A percentile compares a stretch with the other conserved stretches of the same genome.
Conservation (phyloP, 2,113 vertebrate species). For the Cyphomyrus plagiostoma region DNA sequence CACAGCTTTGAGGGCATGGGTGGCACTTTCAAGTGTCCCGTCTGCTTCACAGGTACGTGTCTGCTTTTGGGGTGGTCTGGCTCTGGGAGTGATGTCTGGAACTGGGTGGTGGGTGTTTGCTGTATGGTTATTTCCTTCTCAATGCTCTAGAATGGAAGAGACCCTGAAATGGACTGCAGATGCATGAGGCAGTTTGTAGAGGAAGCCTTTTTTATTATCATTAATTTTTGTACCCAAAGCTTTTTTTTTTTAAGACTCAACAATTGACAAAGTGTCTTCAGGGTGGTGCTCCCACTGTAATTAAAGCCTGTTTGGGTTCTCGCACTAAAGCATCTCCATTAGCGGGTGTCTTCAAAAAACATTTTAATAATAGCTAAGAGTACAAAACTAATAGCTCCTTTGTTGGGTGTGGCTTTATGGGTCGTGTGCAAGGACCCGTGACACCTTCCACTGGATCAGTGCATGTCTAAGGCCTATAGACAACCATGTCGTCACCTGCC, state of each 20-base stretch:
- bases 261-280: background rate
- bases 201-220: no score
- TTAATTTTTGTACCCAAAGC: background rate
- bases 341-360: background rate
- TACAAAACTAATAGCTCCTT: background rate
- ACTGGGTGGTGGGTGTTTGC: background rate
- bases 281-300: background rate
- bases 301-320: background rate
- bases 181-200: background rate
- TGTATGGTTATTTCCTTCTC: background rate
- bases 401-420: background rate
- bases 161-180: background rate
- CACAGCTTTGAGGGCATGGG: slow-evolving; percentile 99
- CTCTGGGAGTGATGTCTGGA: background rate
- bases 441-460: background rate
- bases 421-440: background rate
- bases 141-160: background rate
- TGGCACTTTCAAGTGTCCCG: slow-evolving; percentile 96
- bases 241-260: background rate
- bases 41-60: slow-evolving; percentile 92
- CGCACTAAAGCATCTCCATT: background rate
- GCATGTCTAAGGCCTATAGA: background rate
- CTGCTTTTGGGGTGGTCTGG: background rate
- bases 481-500: background rate
- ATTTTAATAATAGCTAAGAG: background rate